Evolutionary conservation across 1,140 invertebrate genomes (phyloP).

Genomic region (Leptinotarsa undecemlineata): DNA sequence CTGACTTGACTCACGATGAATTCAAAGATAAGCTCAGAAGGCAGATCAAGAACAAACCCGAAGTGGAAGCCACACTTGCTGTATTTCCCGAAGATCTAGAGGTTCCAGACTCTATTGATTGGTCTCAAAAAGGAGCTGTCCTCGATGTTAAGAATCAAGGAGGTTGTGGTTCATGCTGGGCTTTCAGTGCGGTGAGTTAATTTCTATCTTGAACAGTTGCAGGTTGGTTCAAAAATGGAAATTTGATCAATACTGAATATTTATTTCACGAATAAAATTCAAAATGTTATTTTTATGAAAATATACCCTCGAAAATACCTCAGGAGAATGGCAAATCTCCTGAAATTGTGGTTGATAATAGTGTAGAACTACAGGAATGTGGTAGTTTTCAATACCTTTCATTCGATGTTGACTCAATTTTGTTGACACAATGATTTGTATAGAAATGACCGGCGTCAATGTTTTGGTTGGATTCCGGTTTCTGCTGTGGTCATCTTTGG

Average conservation of each 20-base stretch:
- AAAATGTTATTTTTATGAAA: neutral
- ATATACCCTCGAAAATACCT: neutral
- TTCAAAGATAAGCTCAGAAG: constrained; percentile 56
- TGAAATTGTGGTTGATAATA: too few relatives aligned
- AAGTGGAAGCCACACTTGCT: neutral
- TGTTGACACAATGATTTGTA: too few relatives aligned
- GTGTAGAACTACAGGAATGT: too few relatives aligned
- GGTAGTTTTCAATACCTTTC: too few relatives aligned
- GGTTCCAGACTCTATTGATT: constrained; percentile 35
- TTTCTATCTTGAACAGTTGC: neutral
- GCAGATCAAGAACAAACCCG: neutral
- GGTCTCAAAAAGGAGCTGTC: constrained; percentile 40
- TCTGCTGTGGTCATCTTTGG: too few relatives aligned
- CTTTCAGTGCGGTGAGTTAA: constrained; percentile 53
- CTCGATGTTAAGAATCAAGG: constrained; percentile 41
- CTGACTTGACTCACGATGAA: constrained; percentile 83
- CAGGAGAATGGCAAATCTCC: too few relatives aligned
- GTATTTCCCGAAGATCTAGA: neutral
- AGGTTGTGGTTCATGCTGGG: constrained; percentile 59
- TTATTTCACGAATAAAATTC: neutral
- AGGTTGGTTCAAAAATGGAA: constrained; percentile 9
- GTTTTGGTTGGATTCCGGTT: too few relatives aligned
- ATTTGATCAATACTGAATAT: constrained; percentile 13
- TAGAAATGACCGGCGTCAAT: too few relatives aligned
- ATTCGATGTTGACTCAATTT: too few relatives aligned